Percentiles rank a stretch among this genome's conserved stretches.
Conservation (phyloP, 2,888 invertebrate genomes). For the Meganola albula region DNA sequence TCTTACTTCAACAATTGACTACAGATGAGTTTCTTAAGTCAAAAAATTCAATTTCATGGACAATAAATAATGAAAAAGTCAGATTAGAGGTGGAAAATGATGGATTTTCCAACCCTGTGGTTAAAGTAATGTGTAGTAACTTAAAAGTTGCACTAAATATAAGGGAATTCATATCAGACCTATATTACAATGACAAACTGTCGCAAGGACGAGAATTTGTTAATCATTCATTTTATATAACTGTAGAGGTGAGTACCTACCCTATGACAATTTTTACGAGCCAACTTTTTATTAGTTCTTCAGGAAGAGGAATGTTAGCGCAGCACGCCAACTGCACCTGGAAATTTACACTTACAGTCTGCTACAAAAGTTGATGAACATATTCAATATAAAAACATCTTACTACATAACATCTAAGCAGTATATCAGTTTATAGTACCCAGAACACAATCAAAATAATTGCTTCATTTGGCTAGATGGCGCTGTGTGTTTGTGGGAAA, state of each 20-base stretch:
- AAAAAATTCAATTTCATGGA: slow-evolving; percentile 33
- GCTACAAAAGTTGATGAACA: no score
- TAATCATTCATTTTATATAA: slow-evolving; percentile 40
- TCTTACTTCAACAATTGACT: slow-evolving; percentile 35
- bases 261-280: no score
- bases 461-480: no score
- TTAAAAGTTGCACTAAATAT: slow-evolving; percentile 37
- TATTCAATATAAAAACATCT: no score
- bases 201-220: slow-evolving; percentile 34
- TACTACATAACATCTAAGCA: no score
- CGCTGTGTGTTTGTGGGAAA: no score
- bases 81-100: slow-evolving; percentile 42
- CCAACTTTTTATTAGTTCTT: no score
- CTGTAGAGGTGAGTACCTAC: slow-evolving; percentile 49
- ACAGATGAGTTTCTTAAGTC: slow-evolving; percentile 46
- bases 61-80: slow-evolving; percentile 38
- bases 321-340: no score
- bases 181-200: slow-evolving; percentile 37
- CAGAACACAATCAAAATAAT: no score
- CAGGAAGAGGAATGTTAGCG: no score
- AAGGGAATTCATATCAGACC: slow-evolving; percentile 47
- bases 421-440: no score
- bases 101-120: slow-evolving; percentile 37
- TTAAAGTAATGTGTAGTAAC: slow-evolving; percentile 44
- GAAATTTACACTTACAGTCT: no score